Base-by-base conservation (phyloP, 2,113 vertebrate genomes). In the Notothenia coriiceps region DNA sequence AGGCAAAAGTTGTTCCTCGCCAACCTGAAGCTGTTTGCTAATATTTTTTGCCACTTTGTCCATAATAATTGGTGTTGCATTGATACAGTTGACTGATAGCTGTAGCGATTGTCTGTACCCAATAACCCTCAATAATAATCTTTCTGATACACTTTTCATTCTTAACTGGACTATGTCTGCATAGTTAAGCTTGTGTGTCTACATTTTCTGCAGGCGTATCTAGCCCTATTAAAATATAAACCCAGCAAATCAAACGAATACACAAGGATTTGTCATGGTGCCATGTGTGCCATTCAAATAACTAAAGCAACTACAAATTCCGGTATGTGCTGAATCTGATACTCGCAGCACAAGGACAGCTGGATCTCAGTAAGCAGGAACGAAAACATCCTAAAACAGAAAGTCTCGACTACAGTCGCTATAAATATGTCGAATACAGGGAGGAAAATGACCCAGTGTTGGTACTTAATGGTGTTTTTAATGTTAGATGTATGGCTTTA, bases 1-100 rank as follows among this genome's bases (percentile, higher is more conserved):
- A 35, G 57, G 59, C 52, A 55, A 46, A 25, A 20, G 35, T 71
- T 61, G 73, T 49, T 66, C 72, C 55, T 67, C 84, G 83, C 89
- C 89, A 88, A 83, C 51, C 71, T 86, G 73, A 82, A 86, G 77
- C 52, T 78, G 57, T 77, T 80, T 80, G 69, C 55, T 65, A n/a
- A 68, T 64, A 17, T 61, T 22, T 40, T 20, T n/a, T 6, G 35
- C 35, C 35, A 40, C 7, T 40, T 40, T 40, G 35, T 40, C 35
- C 35, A 40, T 40, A 1, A 40, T 40, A 40, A 40, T 40, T 40
- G 35, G 35, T 6, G 35, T 40, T 40, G 35, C 7, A 40, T 40
- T 40, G 6, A 40, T 40, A 40, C 35, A 40, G 29, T 29, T 29
- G 35, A 40, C 5, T 40, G 35, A 40, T 40, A 40, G 5, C 35